Evolutionary conservation across 2,113 vertebrate species (phyloP).

Genomic region (Sturnus vulgaris): DNA sequence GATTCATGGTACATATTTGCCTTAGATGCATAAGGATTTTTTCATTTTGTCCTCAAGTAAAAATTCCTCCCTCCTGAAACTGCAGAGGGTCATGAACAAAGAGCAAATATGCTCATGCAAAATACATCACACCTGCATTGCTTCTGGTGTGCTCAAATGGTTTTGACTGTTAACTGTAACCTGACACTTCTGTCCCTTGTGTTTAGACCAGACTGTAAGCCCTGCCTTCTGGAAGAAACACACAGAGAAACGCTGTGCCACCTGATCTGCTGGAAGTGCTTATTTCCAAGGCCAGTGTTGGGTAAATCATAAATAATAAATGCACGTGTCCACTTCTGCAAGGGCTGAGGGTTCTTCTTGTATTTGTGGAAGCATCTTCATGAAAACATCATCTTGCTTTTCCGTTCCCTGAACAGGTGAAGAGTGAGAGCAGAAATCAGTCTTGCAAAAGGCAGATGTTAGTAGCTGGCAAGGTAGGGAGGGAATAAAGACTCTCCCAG

Average conservation of each 20-base stretch:
- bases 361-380: background rate
- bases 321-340: background rate
- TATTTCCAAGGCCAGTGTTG: background rate
- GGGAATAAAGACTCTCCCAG: background rate
- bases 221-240: background rate
- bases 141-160: background rate
- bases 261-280: background rate
- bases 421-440: background rate
- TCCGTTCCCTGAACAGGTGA: accelerated
- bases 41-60: background rate
- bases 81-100: background rate
- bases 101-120: background rate
- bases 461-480: background rate
- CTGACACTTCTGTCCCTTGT: background rate
- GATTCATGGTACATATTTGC: background rate
- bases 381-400: background rate
- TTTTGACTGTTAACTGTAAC: background rate
- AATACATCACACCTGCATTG: background rate
- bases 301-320: background rate
- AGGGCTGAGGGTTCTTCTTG: background rate
- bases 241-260: background rate
- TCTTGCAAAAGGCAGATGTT: background rate
- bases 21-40: background rate
- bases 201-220: background rate
- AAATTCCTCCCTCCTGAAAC: background rate